These are phyloP conservation scores for Sebastes trivittatus DNA, from an alignment of 2,797 vertebrate genomes.

Conservation along the genomic window DNA sequence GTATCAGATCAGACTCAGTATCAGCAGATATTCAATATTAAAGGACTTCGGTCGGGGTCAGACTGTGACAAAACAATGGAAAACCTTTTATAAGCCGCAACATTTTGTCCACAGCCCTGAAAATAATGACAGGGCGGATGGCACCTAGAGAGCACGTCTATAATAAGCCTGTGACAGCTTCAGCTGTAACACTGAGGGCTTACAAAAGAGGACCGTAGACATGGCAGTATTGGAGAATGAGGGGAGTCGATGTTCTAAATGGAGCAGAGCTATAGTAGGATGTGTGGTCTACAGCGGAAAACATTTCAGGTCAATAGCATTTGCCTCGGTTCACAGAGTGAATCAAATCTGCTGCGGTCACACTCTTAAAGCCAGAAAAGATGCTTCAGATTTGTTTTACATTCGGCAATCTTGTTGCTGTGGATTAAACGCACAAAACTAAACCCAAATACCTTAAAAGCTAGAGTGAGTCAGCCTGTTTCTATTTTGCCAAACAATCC, in stretches of 20 bases:
- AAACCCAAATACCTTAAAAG: slow-evolving; percentile 5
- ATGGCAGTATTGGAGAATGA: slow-evolving; percentile 16
- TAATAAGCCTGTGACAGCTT: slow-evolving; percentile 51
- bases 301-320: slow-evolving; percentile 52
- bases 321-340: slow-evolving; percentile 19
- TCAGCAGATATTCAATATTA: not conserved
- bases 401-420: not conserved
- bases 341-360: slow-evolving; percentile 10
- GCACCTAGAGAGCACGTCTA: slow-evolving; percentile 25
- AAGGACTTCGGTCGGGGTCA: not conserved
- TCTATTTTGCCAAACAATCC: slow-evolving; percentile 35
- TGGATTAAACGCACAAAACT: not conserved
- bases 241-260: slow-evolving; percentile 48
- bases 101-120: slow-evolving; percentile 3
- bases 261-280: slow-evolving; percentile 49
- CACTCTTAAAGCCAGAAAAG: not conserved
- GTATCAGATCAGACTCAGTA: not conserved
- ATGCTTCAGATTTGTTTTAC: not conserved
- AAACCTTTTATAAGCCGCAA: slow-evolving; percentile 11
- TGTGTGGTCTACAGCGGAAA: slow-evolving; percentile 39
- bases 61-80: not conserved
- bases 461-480: slow-evolving; percentile 31
- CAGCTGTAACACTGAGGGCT: slow-evolving; percentile 49
- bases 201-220: slow-evolving; percentile 40
- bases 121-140: not conserved